Percentiles rank a stretch among this genome's conserved stretches.
Evolutionary conservation across 2,888 invertebrate species (phyloP).

Genomic region (Boloria euphrosyne): DNA sequence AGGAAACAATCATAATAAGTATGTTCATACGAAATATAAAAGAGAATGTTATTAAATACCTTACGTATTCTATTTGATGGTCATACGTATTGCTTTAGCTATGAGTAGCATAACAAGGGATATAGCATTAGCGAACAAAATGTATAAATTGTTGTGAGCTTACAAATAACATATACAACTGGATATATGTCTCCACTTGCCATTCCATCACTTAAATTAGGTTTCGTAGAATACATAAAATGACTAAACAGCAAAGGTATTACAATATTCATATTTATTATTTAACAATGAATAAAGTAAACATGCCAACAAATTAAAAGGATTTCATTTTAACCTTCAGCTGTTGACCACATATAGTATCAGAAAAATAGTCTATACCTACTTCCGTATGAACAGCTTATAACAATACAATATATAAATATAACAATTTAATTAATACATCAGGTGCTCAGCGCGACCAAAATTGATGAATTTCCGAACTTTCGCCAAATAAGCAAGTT

Average conservation of each 20-base stretch:
- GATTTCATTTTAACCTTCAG: not conserved
- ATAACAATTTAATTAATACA: not conserved
- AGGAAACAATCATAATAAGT: too few species aligned
- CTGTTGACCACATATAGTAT: not conserved
- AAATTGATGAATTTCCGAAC: slow-evolving; percentile 25
- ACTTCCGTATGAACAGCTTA: slow-evolving; percentile 8
- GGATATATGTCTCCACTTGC: too few species aligned
- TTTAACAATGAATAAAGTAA: slow-evolving; percentile 9
- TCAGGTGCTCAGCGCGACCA: not conserved
- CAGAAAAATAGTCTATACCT: not conserved
- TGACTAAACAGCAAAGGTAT: not conserved
- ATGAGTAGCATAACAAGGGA: too few species aligned
- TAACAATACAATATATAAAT: not conserved
- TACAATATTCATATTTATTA: not conserved
- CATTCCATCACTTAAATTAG: too few species aligned
- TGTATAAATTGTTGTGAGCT: too few species aligned
- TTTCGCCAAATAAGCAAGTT: slow-evolving; percentile 35
- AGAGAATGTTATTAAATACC: too few species aligned
- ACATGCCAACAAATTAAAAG: slow-evolving; percentile 10
- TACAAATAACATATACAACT: too few species aligned
- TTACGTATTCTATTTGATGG: too few species aligned
- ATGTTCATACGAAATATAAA: too few species aligned
- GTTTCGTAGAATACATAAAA: too few species aligned
- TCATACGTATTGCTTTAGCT: too few species aligned
- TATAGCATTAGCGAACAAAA: too few species aligned